Evolutionary conservation across 2,797 vertebrate species (phyloP).

Genomic region (Pteronotus mesoamericanus): DNA sequence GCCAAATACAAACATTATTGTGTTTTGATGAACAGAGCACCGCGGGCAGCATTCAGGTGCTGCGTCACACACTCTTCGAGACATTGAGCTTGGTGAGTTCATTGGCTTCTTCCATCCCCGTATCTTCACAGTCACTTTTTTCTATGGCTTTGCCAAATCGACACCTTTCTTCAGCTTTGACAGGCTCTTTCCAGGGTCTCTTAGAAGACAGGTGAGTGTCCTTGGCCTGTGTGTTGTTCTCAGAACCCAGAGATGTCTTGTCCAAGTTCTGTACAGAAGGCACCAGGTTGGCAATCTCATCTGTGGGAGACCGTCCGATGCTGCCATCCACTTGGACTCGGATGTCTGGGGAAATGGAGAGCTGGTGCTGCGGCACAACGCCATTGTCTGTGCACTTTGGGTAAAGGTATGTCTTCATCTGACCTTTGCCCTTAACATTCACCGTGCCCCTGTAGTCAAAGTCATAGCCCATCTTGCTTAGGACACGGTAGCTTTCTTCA

Average conservation of each 20-base stretch:
- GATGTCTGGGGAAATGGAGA: slow-evolving; percentile 97
- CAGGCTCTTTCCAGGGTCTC: slow-evolving; percentile 75
- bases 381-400: slow-evolving; percentile 93
- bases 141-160: slow-evolving; percentile 72
- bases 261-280: slow-evolving; percentile 83
- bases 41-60: slow-evolving; percentile 67
- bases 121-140: slow-evolving; percentile 74
- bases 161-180: slow-evolving; percentile 72
- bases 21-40: slow-evolving; percentile 77
- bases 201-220: slow-evolving; percentile 69
- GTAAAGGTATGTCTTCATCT: slow-evolving; percentile 99
- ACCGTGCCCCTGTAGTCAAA: slow-evolving; percentile 98
- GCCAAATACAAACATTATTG: slow-evolving; percentile 67
- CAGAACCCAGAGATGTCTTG: slow-evolving; percentile 72
- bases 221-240: slow-evolving; percentile 71
- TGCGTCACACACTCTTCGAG: slow-evolving; percentile 80
- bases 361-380: slow-evolving; percentile 93
- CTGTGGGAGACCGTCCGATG: slow-evolving; percentile 96
- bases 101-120: slow-evolving; percentile 75
- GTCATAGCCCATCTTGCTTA: slow-evolving; percentile 93
- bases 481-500: slow-evolving; percentile 93
- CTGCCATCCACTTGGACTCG: slow-evolving; percentile 98
- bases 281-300: slow-evolving; percentile 94
- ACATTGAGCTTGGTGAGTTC: slow-evolving; percentile 91
- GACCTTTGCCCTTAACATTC: slow-evolving; percentile 98